phyloP scores from a whole-genome alignment of 1,140 invertebrate species.

The Scylla paramamosain region DNA sequence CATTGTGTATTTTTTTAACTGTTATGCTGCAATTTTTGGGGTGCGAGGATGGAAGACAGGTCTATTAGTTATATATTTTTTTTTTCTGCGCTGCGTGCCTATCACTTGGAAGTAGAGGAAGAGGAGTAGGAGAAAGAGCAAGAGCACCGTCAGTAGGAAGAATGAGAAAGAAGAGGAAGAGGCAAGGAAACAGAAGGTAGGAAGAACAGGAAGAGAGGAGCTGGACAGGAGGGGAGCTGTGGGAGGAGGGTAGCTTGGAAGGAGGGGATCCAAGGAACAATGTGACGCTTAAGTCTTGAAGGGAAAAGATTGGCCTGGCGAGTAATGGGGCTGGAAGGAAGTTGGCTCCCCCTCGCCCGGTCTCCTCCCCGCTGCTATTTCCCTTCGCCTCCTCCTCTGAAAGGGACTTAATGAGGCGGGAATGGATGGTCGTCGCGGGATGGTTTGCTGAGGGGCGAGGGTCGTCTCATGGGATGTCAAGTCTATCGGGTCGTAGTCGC shows the following conservation, averaged over 20 bases:
- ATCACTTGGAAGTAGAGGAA: neutral
- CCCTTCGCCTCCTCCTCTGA: neutral
- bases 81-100: no score
- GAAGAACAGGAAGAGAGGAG: neutral
- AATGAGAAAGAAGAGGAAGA: neutral
- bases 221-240: neutral
- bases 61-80: no score
- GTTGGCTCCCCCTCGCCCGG: neutral
- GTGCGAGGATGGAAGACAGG: neutral
- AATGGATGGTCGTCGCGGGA: neutral
- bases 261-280: neutral
- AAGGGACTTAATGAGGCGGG: conserved; percentile 11
- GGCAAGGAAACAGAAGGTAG: neutral
- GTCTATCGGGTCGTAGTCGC: neutral
- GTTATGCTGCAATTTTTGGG: neutral
- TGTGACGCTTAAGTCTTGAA: neutral
- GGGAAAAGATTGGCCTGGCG: neutral
- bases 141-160: neutral
- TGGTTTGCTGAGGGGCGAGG: neutral
- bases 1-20: no score
- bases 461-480: neutral
- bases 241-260: neutral
- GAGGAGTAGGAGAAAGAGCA: neutral
- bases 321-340: neutral
- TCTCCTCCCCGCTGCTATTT: neutral